These are phyloP conservation scores for Tetrao urogallus DNA, from an alignment of 2,113 vertebrate species.

Conservation along the genomic window DNA sequence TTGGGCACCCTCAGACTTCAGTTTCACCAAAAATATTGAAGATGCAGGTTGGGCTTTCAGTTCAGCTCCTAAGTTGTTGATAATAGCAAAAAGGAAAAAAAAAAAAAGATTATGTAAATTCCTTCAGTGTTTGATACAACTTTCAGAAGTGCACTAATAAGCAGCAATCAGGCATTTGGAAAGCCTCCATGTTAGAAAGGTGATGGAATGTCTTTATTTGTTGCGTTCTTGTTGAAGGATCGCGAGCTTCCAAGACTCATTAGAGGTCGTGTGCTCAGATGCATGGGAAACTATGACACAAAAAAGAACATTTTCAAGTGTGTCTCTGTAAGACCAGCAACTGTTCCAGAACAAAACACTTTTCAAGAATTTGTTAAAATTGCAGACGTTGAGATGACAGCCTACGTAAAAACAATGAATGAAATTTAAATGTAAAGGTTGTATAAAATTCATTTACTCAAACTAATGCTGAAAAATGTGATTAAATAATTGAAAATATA, in stretches of 20 bases:
- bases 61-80: not conserved
- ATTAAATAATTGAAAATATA: not conserved
- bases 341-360: conserved; percentile 85
- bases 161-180: not conserved
- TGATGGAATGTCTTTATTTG: not conserved
- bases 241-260: conserved; percentile 90
- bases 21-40: not conserved
- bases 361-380: conserved; percentile 85
- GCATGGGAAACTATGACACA: conserved; percentile 90
- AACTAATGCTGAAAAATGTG: not conserved
- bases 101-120: not conserved
- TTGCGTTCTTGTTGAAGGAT: conserved; percentile 81
- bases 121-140: not conserved
- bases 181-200: not conserved
- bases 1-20: not conserved
- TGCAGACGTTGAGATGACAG: conserved; percentile 86
- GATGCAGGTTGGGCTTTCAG: not conserved
- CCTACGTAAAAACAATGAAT: conserved; percentile 76
- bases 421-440: conserved; percentile 77
- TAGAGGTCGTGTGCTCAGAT: conserved; percentile 90
- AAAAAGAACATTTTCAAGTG: conserved; percentile 86
- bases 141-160: not conserved
- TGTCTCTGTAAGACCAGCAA: conserved; percentile 88
- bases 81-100: not conserved
- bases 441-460: not conserved